A percentile compares a stretch with the other conserved stretches of the same genome.
These are phyloP conservation scores for Ailuropoda melanoleuca DNA, from an alignment of 2,113 vertebrate species.

Conservation along the genomic window DNA sequence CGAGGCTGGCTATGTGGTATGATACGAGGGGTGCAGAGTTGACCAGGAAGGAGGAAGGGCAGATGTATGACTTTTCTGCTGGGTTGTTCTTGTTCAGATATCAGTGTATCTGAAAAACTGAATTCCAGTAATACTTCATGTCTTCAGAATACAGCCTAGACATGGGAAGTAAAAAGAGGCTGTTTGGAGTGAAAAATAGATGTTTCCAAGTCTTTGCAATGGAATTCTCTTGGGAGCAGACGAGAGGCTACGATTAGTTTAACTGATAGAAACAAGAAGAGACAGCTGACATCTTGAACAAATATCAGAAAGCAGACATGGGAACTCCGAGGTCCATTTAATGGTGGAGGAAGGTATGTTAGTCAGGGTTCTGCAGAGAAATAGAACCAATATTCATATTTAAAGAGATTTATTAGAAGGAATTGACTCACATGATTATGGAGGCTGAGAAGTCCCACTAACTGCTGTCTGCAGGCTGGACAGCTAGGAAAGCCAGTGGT, in stretches of 20 bases:
- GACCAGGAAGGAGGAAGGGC: background rate
- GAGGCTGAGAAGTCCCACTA: background rate
- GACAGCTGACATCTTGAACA: background rate
- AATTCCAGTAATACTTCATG: background rate
- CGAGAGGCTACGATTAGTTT: background rate
- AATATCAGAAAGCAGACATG: background rate
- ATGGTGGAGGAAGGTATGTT: background rate
- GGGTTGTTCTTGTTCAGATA: background rate
- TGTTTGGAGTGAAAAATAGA: background rate
- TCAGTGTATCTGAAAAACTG: background rate
- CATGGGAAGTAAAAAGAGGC: background rate
- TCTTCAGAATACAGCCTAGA: background rate
- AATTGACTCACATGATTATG: background rate
- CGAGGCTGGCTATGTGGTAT: background rate
- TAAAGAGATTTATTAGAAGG: background rate
- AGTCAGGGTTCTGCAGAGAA: background rate
- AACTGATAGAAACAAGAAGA: background rate
- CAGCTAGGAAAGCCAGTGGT: background rate
- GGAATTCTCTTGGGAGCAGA: background rate
- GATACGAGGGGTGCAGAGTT: background rate
- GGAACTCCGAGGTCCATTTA: background rate
- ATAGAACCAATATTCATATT: background rate
- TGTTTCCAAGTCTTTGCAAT: background rate
- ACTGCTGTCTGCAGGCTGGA: background rate
- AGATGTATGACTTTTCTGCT: background rate